Conservation (phyloP, 2,113 vertebrate genomes). For the Apus apus region DNA sequence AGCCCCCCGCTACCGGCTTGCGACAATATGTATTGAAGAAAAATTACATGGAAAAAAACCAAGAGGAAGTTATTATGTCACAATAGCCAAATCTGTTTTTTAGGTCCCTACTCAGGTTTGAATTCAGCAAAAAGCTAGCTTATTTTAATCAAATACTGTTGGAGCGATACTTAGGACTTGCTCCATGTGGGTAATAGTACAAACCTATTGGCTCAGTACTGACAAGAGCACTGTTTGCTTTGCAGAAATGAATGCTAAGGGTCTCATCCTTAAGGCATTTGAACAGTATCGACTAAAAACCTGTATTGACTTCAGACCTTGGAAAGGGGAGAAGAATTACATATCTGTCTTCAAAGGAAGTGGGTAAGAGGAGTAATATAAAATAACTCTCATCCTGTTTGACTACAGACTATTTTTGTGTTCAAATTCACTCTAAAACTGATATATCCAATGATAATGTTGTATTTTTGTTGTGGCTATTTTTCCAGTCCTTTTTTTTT, state of each 20-base stretch:
- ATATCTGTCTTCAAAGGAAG: constrained; percentile 88
- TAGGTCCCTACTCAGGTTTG: not conserved
- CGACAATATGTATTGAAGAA: not conserved
- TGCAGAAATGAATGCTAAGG: constrained; percentile 93
- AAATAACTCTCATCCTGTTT: not conserved
- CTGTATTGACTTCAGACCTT: constrained; percentile 94
- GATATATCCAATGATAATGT: not conserved
- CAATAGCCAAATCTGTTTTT: not conserved
- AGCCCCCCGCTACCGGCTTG: too few relatives aligned
- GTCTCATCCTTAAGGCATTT: constrained; percentile 90
- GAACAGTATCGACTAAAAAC: constrained; percentile 92
- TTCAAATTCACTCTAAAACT: not conserved
- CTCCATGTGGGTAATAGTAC: fast-evolving
- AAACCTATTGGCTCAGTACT: not conserved
- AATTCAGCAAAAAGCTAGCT: not conserved
- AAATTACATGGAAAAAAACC: not conserved
- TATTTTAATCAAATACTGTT: not conserved
- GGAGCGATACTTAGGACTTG: not conserved
- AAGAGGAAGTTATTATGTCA: not conserved
- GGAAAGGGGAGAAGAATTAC: constrained; percentile 89
- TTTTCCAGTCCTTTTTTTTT: not conserved
- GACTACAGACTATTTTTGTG: not conserved
- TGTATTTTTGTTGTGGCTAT: not conserved
- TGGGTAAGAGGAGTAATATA: constrained; percentile 78
- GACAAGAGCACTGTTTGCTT: not conserved